Base-by-base conservation (phyloP, 2,113 vertebrate genomes). In the Ornithorhynchus anatinus region DNA sequence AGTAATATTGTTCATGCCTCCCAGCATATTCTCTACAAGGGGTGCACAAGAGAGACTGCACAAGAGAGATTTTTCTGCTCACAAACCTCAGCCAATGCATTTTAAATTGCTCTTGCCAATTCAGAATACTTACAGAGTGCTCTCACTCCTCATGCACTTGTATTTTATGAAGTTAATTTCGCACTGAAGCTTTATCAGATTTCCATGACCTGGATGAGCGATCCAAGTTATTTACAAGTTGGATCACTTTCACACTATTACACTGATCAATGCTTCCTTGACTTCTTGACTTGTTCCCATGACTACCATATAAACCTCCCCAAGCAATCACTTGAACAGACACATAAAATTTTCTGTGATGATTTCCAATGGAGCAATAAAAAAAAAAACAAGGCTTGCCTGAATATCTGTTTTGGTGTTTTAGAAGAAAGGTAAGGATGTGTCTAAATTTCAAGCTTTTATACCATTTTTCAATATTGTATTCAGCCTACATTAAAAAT, bases 271-370 rank as follows among this genome's bases (percentile, higher is more conserved):
- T 4, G 29, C 76, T 68, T 36, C 64, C 79, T 67, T 80, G 79
- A 78, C 70, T 73, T 78, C 76, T 82, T 86, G 77, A 75, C 77
- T 73, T 80, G 77, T 87, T 73, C 77, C 71, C 79, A 76, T 82
- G 82, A 80, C 77, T 78, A 78, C 73, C 68, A 78, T 78, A 84
- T 80, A 87, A 84, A 84, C 73, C 80, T 82, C 71, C 79, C 50
- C 67, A 72, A 75, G 82, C 74, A 80, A 82, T 84, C 71, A 82
- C 82, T 87, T 78, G 78, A 84, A 82, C 1, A 7, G 64, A 25
- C 14, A 1, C 82, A 80, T 84, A 82, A 87, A 86, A 78, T 82
- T 86, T 84, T 82, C n/a, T n/a, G n/a, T 84, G 70, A 78, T 82
- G 71, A 78, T 84, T 82, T 84, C 77, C 59, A 80, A 80, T 87